Base-by-base conservation (phyloP, 2,113 vertebrate genomes). In the Silurus glanis region DNA sequence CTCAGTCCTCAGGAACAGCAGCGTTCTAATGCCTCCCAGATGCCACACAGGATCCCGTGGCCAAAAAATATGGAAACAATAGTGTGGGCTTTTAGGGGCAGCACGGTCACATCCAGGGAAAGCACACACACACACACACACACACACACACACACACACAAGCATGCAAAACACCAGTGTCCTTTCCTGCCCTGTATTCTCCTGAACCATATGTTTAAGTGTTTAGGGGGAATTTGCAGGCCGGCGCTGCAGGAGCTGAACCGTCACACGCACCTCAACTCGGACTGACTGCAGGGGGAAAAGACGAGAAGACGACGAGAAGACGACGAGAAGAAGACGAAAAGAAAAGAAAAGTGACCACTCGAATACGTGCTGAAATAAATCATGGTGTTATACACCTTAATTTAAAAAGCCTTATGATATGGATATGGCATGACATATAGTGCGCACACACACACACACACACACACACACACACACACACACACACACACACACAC, bases 1-100 rank as follows among this genome's bases (percentile, higher is more conserved):
- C 91, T 91, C 90, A 25, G 92, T 93, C 90, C 89, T 82, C 45
- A 88, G 79, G 82, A 89, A 81, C 75, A 85, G 87, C 51, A 23
- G 89, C 83, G 61, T 84, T 87, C 75, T 92, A 93, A 93, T 92
- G 83, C 88, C 84, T 90, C 92, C 91, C 91, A 92, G 89, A 92
- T 93, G 92, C 89, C 90, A 90, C 45, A 37, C 89, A 89, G 90
- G 91, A 91, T 92, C 85, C 87, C 88, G 76, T 87, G 80, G 83
- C 86, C 85, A 88, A 91, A 76, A 90, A 89, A 86, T 91, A 90
- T 92, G 91, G 90, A 92, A 92, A 92, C 82, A 91, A 90, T 91
- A 91, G 86, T 87, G 86, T 83, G 84, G 58, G 69, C 75, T 88
- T 86, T 61, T 80, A 69, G 87, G 37, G 88, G 89, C 90, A 81